These are phyloP conservation scores for Megaceryle maxima DNA, from an alignment of 2,113 vertebrate genomes.

Conservation along the genomic window DNA sequence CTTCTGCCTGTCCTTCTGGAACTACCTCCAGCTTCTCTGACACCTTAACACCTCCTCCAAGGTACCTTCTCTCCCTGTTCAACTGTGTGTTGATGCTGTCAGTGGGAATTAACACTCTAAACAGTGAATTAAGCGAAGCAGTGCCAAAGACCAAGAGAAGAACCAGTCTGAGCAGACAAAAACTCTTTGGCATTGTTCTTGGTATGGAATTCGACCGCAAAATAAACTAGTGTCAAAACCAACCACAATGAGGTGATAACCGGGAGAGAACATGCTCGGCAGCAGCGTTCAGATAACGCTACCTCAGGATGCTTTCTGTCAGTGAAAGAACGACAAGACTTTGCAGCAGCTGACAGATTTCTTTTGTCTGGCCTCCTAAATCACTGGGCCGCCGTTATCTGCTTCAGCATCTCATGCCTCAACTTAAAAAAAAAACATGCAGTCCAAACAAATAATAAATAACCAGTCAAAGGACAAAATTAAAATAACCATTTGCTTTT, in stretches of 20 bases:
- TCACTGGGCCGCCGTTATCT: not conserved
- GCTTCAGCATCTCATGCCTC: not conserved
- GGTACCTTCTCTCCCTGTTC: not conserved
- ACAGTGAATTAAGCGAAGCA: not conserved
- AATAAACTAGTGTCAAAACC: not conserved
- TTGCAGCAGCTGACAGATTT: not conserved
- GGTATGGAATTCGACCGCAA: not conserved
- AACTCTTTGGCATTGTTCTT: constrained; percentile 7
- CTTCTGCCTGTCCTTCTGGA: not conserved
- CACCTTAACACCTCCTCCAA: not conserved
- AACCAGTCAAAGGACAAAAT: not conserved
- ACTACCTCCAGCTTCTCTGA: not conserved
- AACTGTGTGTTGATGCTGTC: not conserved
- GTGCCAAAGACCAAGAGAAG: not conserved
- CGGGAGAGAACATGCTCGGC: not conserved
- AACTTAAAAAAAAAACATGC: not conserved
- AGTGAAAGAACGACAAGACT: not conserved
- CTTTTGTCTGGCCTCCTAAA: constrained; percentile 42
- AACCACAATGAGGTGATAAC: not conserved
- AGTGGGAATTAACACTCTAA: not conserved
- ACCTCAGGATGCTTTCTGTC: not conserved
- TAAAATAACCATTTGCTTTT: not conserved
- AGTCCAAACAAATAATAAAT: not conserved
- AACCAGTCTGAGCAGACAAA: not conserved
- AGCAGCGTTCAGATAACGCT: not conserved